Evolutionary conservation across 2,888 invertebrate species (phyloP), one percentile per base, ranked within the genome.

Genomic region (Drosophila limbata): DNA sequence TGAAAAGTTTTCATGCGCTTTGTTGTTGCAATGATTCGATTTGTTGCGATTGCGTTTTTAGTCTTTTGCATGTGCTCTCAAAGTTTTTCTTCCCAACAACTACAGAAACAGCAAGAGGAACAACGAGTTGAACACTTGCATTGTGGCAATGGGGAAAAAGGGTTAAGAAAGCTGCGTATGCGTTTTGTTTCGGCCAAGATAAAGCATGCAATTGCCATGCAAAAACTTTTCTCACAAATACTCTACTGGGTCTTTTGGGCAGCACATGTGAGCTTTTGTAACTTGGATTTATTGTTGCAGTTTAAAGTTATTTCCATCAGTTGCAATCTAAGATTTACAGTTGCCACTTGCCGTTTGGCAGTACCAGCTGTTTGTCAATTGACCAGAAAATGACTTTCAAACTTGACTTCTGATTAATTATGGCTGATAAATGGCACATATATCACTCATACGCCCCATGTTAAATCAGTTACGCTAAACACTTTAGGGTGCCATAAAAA

Each of bases 31-130:
- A 70, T 87, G 85, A 85, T 85, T 85, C 85, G 85, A 85, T 85
- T 85, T 85, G 88, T 87, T 87, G 80, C 87, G 87, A 84, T 84
- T 87, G 84, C 87, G 82, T 84, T 84, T 84, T 87, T 78, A 84
- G 87, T 87, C 79, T 81, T 85, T 85, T 85, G 88, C 88, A 85
- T 85, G 84, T 86, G 84, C 73, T 73, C 78, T 73, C 62, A 80
- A 85, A 76, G 48, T 84, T 85, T 72, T 52, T 47, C 25, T 47
- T 25, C 35, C 25, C 44, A 44, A 15, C 59, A 40, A 50, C 4
- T 19, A 33, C 40, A 35, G 40, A 45, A 44, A 45, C 44, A 25
- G 6, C 6, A 17, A 40, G 25, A 15, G 25, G 28, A 53, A 19
- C n/a, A 21, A 21, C 33, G 21, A 53, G 33, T 8, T 9, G 55